Evolutionary conservation across 2,797 vertebrate species (phyloP), one percentile per base, ranked within the genome.

Genomic region (Arnoldichthys spilopterus): DNA sequence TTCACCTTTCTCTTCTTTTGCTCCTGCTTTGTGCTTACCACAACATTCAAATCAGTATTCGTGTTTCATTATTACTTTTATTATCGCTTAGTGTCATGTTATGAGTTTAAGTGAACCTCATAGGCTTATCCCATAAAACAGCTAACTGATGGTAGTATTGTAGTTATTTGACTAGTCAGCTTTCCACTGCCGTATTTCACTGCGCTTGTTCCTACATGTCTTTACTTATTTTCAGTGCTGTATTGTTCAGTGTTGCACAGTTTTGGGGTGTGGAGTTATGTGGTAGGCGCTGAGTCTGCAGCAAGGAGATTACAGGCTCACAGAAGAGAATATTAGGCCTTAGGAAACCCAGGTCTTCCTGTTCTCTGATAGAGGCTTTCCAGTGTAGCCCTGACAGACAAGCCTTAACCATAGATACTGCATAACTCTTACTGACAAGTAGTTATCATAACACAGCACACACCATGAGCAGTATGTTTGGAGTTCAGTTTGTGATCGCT

Each of bases 251-350:
- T 54, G 45, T 16, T 16, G 47, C 18, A 51, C 2, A 20, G 40
- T 8, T 43, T 43, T 51, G 47, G 4, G 16, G 47, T 51, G 47
- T 11, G 47, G 47, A 43, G 15, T 18, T 18, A 1, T 58, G 22
- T 54, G 20, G 53, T 7, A 58, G 54, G 24, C 24, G 54, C 7
- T 58, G 54, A 58, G 59, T 58, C 49, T 74, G 72, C 58, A 6
- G 59, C 16, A 13, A 28, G 43, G 40, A 74, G 56, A 74, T 47
- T 73, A 61, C 26, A 63, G 22, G 22, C 26, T 45, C 53, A 37
- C 7, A 58, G 9, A 24, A 30, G 30, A 26, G 6, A 15, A 45
- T 49, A 22, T 18, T 63, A 22, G 26, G 24, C 59, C 15, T 6
- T 51, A 24, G 26, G 49, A 22, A 32, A 1, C 18, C 13, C 18